Evolutionary conservation across 2,797 vertebrate genomes (phyloP).

Genomic region (Melanotaenia parkinsoni): DNA sequence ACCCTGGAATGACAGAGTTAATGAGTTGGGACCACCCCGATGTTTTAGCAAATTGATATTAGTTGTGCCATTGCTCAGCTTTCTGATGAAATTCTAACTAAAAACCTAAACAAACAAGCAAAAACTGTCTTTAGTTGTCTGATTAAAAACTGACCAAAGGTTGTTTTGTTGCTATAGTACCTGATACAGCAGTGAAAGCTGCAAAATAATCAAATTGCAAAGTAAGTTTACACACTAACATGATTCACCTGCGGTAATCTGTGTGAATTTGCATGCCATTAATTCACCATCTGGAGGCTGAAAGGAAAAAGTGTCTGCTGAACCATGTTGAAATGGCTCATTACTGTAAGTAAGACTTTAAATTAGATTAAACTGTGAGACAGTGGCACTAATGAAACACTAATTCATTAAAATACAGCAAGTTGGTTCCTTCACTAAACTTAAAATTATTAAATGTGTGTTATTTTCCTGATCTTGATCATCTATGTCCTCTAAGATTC

Average conservation of each 20-base stretch:
- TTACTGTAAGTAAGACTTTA: not conserved
- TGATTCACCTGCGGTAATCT: constrained; percentile 19
- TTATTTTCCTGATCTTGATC: constrained; percentile 3
- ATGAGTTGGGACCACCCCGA: constrained; percentile 40
- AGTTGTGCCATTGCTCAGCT: constrained; percentile 7
- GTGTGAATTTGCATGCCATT: constrained; percentile 6
- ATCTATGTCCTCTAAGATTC: not conserved
- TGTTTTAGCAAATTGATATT: not conserved
- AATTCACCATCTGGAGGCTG: not conserved
- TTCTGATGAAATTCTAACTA: not conserved
- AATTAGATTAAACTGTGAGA: constrained; percentile 5
- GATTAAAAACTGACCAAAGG: no score
- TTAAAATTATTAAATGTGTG: not conserved
- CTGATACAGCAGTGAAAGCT: not conserved
- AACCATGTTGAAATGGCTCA: not conserved
- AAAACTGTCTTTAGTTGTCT: no score
- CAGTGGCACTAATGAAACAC: not conserved
- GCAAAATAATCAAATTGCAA: not conserved
- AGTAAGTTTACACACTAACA: not conserved
- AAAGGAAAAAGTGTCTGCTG: not conserved
- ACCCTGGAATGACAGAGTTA: constrained; percentile 50
- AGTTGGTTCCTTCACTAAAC: not conserved
- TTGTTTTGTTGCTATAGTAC: not conserved
- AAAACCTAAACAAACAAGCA: no score
- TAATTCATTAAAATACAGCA: not conserved